These are phyloP conservation scores for Sylvilagus bachmani DNA, from an alignment of 2,113 vertebrate genomes.

Conservation along the genomic window DNA sequence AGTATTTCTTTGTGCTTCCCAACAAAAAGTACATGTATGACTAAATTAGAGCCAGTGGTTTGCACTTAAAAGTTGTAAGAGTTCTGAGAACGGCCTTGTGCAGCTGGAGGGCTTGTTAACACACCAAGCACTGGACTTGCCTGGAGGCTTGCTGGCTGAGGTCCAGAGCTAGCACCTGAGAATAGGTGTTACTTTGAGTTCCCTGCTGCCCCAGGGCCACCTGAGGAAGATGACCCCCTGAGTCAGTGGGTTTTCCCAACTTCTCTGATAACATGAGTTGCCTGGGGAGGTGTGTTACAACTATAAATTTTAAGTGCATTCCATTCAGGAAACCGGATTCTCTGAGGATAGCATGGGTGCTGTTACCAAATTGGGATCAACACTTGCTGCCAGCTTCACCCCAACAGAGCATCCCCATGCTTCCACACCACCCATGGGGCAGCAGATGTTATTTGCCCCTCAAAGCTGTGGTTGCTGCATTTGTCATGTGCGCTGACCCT, in stretches of 20 bases:
- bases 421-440: not conserved
- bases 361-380: not conserved
- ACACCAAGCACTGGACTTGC: not conserved
- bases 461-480: accelerated
- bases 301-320: not conserved
- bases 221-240: not conserved
- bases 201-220: not conserved
- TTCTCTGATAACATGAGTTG: not conserved
- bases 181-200: not conserved
- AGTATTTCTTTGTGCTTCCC: slow-evolving; percentile 6
- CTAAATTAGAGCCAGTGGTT: not conserved
- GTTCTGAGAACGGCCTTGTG: not conserved
- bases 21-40: not conserved
- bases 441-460: not conserved
- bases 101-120: not conserved
- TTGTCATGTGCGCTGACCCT: not conserved
- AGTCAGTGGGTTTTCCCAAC: not conserved
- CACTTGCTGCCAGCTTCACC: not conserved
- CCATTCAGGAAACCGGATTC: not conserved
- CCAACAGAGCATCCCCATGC: not conserved
- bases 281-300: not conserved
- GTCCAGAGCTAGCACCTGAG: not conserved
- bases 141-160: not conserved
- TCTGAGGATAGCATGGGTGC: not conserved
- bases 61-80: not conserved